Conservation (phyloP, 2,113 vertebrate species). For the Rhynchomys soricoides region DNA sequence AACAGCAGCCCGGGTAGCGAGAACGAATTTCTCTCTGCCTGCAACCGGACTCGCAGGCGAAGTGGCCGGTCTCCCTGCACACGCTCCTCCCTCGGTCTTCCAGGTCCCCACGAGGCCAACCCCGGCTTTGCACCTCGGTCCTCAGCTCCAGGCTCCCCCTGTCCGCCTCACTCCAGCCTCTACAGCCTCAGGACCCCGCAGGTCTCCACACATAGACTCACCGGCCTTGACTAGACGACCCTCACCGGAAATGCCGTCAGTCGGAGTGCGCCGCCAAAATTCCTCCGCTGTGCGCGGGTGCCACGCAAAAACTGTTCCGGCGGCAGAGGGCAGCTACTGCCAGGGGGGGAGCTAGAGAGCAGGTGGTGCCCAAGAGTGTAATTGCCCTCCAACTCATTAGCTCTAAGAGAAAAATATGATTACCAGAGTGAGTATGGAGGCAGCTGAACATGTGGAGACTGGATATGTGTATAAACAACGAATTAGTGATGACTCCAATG, state of each 20-base stretch:
- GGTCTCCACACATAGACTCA: accelerated
- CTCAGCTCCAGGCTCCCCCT: accelerated
- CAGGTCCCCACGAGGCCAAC: background rate
- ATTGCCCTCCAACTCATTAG: background rate
- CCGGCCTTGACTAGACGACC: accelerated
- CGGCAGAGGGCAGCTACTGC: accelerated
- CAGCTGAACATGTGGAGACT: background rate
- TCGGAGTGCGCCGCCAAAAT: accelerated
- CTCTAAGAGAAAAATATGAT: background rate
- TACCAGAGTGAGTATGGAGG: background rate
- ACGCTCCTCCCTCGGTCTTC: background rate
- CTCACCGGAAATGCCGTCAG: conserved; percentile 7
- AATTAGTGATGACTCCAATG: background rate
- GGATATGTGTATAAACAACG: background rate
- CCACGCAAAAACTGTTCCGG: conserved; percentile 64
- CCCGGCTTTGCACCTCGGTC: background rate
- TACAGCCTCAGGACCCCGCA: accelerated
- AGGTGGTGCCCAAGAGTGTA: accelerated
- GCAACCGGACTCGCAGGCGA: background rate
- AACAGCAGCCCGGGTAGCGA: background rate
- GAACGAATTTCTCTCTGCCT: background rate
- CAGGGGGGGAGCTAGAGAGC: accelerated
- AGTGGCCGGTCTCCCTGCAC: background rate
- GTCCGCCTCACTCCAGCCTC: accelerated
- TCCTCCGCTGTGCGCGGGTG: background rate